These are phyloP conservation scores for Triplophysa bombifrons DNA, from an alignment of 2,797 vertebrate genomes.

Conservation along the genomic window DNA sequence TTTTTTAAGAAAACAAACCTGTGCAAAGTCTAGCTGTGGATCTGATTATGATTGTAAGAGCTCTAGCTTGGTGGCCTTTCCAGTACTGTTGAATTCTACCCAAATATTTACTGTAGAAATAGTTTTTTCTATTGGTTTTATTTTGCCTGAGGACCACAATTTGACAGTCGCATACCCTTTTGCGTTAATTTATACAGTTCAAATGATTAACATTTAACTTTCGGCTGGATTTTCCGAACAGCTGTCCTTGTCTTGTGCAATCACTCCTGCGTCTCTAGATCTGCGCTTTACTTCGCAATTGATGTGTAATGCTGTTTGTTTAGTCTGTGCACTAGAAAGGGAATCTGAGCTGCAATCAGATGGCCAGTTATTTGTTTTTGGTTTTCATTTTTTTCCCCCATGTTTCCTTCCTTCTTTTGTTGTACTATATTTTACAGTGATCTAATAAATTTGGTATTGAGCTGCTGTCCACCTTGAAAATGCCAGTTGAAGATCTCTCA, in stretches of 20 bases:
- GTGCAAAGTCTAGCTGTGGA: slow-evolving; percentile 8
- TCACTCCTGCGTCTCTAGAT: slow-evolving; percentile 12
- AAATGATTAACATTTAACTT: slow-evolving; percentile 6
- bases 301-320: slow-evolving; percentile 12
- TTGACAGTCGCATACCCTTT: neutral
- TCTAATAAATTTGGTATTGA: slow-evolving; percentile 50
- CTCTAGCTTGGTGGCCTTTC: slow-evolving; percentile 10
- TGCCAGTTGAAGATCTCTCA: slow-evolving; percentile 66
- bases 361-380: slow-evolving; percentile 26
- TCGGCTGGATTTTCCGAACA: slow-evolving; percentile 5
- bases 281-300: neutral
- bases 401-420: slow-evolving; percentile 35
- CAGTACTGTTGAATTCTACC: slow-evolving; percentile 6
- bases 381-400: slow-evolving; percentile 4
- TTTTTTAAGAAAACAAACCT: slow-evolving; percentile 8
- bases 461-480: slow-evolving; percentile 65
- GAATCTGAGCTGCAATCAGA: slow-evolving; percentile 16
- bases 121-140: slow-evolving; percentile 53
- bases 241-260: slow-evolving; percentile 12
- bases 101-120: slow-evolving; percentile 28
- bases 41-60: slow-evolving; percentile 12
- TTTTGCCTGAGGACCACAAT: slow-evolving; percentile 38
- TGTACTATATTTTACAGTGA: slow-evolving; percentile 50
- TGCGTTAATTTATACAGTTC: slow-evolving; percentile 5
- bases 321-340: slow-evolving; percentile 20